Conservation (phyloP, 2,797 vertebrate species). For the Xiphophorus birchmanni region DNA sequence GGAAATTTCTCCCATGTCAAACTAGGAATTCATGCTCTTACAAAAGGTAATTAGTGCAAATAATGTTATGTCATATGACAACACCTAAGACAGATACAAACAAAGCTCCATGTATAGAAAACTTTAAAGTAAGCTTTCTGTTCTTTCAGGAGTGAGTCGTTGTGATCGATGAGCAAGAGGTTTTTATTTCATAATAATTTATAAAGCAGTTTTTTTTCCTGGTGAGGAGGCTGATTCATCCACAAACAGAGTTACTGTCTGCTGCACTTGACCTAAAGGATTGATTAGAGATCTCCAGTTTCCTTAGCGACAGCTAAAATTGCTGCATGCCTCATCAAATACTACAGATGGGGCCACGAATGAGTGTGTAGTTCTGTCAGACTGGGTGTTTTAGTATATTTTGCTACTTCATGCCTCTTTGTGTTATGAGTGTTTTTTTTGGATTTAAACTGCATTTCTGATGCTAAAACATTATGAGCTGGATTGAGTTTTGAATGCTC, state of each 20-base stretch:
- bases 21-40: slow-evolving; percentile 93
- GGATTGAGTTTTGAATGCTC: slow-evolving; percentile 59
- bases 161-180: slow-evolving; percentile 45
- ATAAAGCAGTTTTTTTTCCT: slow-evolving; percentile 37
- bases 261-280: slow-evolving; percentile 70
- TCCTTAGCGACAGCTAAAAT: slow-evolving; percentile 76
- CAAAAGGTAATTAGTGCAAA: slow-evolving; percentile 85
- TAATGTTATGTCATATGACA: background rate
- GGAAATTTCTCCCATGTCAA: slow-evolving; percentile 99
- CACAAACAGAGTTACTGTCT: slow-evolving; percentile 56
- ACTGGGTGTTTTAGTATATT: background rate
- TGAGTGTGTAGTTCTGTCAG: slow-evolving; percentile 12
- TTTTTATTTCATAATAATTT: slow-evolving; percentile 36
- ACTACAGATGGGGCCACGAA: slow-evolving; percentile 31
- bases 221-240: slow-evolving; percentile 62
- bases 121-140: background rate
- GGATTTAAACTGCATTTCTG: slow-evolving; percentile 36
- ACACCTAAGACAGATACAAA: background rate
- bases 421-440: background rate
- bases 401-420: background rate
- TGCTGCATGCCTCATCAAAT: slow-evolving; percentile 73
- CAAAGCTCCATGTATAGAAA: background rate
- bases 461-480: slow-evolving; percentile 54
- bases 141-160: slow-evolving; percentile 8
- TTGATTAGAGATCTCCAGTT: slow-evolving; percentile 77